Percentiles rank a stretch among this genome's conserved stretches.
Evolutionary conservation across 2,113 vertebrate species (phyloP).

Genomic region (Aleadryas rufinucha): DNA sequence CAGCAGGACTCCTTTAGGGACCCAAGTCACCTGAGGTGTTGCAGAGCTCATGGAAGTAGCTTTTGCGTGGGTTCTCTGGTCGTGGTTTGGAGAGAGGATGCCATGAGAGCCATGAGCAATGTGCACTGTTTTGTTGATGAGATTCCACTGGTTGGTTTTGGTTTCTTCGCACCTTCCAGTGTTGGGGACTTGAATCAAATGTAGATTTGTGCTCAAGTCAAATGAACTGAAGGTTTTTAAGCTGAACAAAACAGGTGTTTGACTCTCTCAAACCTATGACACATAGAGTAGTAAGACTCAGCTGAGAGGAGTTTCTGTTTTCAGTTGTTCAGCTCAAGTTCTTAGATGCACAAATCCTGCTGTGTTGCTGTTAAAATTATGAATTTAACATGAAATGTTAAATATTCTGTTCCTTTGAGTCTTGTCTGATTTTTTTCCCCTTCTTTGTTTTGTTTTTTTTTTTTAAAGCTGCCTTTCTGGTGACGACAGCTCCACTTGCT

Average conservation of each 20-base stretch:
- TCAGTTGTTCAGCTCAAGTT: not conserved
- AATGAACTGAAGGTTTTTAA: not conserved
- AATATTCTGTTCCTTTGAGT: not conserved
- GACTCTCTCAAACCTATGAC: not conserved
- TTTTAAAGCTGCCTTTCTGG: constrained; percentile 85
- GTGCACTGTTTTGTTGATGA: not conserved
- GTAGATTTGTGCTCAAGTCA: not conserved
- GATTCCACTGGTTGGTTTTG: not conserved
- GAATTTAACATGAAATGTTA: not conserved
- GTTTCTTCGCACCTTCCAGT: not conserved
- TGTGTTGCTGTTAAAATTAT: not conserved
- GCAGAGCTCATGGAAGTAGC: not conserved
- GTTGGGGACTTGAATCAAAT: not conserved
- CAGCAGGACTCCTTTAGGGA: not conserved
- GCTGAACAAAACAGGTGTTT: not conserved
- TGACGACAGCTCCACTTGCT: constrained; percentile 87
- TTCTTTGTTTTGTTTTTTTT: not conserved
- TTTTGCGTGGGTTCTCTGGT: not conserved
- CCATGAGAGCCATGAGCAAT: rapidly evolving
- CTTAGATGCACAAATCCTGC: not conserved
- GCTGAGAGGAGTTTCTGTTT: not conserved
- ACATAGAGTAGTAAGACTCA: not conserved
- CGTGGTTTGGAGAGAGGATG: not conserved
- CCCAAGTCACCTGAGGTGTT: not conserved
- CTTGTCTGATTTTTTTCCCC: not conserved